Base-by-base conservation (phyloP, 64 coral and sea anemone species). In the Acropora yongei region DNA sequence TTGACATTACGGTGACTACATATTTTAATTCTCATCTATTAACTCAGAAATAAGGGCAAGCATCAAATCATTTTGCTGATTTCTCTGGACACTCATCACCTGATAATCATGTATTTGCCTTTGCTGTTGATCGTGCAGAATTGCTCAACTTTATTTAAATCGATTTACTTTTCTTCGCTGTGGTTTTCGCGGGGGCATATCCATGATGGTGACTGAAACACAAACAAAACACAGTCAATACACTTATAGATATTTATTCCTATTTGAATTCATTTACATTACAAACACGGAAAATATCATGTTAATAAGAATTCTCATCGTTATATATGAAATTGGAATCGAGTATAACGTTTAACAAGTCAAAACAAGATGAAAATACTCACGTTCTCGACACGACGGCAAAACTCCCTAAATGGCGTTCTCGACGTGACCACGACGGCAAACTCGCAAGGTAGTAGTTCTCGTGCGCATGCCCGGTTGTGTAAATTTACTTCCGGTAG, bases 401-500 rank as follows among this genome's bases (percentile, higher is more conserved):
- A 90, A 90, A 90, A 78, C 68, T 90, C 77, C 61, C 63, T 90
- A 80, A 90, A 90, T 90, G 88, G 88, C 88, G 63, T 90, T 78
- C 55, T 90, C 88, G 77, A 90, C 61, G 88, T 80, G 88, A 72
- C 46, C 77, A 90, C 77, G 78, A 90, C 78, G 77, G 88, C 88
- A 90, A 90, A 80, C 77, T 81, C 63, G 69, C 78, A 18, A 90
- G 77, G 65, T 71, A 57, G 77, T 65, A 90, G 60, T 90, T 90
- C 78, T 90, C 77, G 88, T 90, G 77, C 88, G 88, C 88, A 90
- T 39, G 78, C 77, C 88, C 61, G 66, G 77, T 80, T 90, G 88
- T 49, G 75, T 90, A 90, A 90, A 90, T 80, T 68, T 90, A 90
- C 88, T 90, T 90, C 88, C 63, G 88, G 88, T 90, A 90, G 77